These are phyloP conservation scores for Callorhinus ursinus DNA, from an alignment of 2,113 vertebrate species.

Conservation along the genomic window DNA sequence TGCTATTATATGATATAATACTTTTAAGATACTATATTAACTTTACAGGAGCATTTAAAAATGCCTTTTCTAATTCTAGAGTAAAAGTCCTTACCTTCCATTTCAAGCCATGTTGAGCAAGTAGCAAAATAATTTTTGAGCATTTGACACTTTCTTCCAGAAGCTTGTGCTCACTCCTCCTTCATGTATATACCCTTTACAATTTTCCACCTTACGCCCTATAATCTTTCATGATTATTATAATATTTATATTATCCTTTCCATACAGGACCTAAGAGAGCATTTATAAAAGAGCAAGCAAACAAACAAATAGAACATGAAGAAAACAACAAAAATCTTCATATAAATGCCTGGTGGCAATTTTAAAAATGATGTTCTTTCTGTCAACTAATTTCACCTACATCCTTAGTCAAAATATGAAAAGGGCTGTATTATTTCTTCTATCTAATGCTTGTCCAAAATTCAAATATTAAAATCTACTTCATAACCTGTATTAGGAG, in stretches of 20 bases:
- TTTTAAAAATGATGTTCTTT: not conserved
- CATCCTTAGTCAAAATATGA: not conserved
- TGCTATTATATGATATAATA: not conserved
- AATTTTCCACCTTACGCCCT: not conserved
- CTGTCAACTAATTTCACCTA: not conserved
- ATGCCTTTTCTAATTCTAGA: not conserved
- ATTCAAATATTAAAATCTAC: not conserved
- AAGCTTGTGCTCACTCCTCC: not conserved
- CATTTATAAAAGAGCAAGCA: not conserved
- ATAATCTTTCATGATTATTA: not conserved
- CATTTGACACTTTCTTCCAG: not conserved
- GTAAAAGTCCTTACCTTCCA: not conserved
- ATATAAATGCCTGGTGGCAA: not conserved
- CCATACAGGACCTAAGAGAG: not conserved
- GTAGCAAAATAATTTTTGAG: constrained; percentile 1
- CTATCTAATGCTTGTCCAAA: not conserved
- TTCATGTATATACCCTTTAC: not conserved
- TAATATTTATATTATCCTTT: not conserved
- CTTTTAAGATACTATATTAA: not conserved
- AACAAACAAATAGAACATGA: not conserved
- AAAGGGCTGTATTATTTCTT: not conserved
- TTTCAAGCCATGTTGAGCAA: not conserved
- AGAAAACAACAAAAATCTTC: not conserved
- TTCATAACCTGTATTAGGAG: not conserved
- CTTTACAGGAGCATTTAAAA: not conserved